A percentile compares a stretch with the other conserved stretches of the same genome.
These are phyloP conservation scores for Clarias batrachus DNA, from an alignment of 2,113 vertebrate species.

Conservation along the genomic window DNA sequence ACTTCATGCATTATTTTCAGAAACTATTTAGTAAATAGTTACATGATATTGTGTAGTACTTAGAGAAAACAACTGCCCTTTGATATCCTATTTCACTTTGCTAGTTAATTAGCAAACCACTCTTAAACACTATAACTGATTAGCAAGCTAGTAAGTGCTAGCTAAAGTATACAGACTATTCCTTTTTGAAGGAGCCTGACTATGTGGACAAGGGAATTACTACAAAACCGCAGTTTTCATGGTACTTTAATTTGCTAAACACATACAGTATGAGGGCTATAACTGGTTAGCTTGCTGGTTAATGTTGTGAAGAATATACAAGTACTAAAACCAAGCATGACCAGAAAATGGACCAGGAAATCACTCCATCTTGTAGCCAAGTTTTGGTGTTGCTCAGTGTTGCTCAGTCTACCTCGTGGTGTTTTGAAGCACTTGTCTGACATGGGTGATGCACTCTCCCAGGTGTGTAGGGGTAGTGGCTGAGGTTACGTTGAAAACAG, in stretches of 20 bases:
- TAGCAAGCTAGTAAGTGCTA: not conserved
- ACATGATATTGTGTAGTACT: not conserved
- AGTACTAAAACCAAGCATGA: not conserved
- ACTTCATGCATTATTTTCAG: not conserved
- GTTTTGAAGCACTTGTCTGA: not conserved
- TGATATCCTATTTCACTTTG: not conserved
- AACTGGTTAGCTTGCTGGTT: not conserved
- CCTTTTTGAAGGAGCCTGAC: not conserved
- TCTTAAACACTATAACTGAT: not conserved
- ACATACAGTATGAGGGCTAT: not conserved
- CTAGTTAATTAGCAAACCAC: not conserved
- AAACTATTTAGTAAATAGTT: not conserved
- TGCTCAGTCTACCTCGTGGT: too few relatives aligned
- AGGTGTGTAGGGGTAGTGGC: not conserved
- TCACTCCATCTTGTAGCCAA: not conserved
- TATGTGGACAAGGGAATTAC: not conserved
- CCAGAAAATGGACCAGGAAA: not conserved
- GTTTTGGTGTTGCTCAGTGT: not conserved
- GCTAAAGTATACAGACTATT: too few relatives aligned
- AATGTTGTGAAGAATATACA: not conserved
- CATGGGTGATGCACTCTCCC: not conserved
- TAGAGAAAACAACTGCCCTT: not conserved
- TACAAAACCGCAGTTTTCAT: not conserved
- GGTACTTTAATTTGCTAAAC: not conserved
- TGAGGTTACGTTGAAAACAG: conserved; percentile 1